Evolutionary conservation across 1,140 invertebrate genomes (phyloP).

Genomic region (Harpegnathos saltator): DNA sequence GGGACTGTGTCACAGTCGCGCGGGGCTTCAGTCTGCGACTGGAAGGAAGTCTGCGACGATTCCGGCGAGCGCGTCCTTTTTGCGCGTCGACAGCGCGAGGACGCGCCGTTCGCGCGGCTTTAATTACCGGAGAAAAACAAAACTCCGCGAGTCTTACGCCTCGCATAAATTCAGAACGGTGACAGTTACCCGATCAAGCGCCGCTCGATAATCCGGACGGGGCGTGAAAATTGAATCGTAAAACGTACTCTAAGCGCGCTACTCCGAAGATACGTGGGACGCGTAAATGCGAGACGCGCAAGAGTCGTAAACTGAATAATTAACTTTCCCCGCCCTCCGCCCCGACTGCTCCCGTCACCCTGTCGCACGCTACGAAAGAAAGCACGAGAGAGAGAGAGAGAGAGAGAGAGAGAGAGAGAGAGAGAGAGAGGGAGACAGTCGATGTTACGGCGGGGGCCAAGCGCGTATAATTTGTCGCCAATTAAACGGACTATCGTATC

Average conservation of each 20-base stretch:
- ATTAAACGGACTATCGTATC: slow-evolving; percentile 30
- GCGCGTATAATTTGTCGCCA: slow-evolving; percentile 52
- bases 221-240: slow-evolving; percentile 30
- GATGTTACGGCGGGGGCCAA: not conserved
- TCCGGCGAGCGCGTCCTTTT: not conserved
- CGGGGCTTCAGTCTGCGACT: not conserved
- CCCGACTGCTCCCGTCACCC: not conserved
- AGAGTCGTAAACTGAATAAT: slow-evolving; percentile 50
- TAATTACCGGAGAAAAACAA: slow-evolving; percentile 16
- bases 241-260: slow-evolving; percentile 17
- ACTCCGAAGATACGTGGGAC: slow-evolving; percentile 10
- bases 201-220: not conserved
- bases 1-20: too few species aligned
- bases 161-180: not conserved
- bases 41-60: slow-evolving; percentile 12
- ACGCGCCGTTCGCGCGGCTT: not conserved
- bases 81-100: not conserved
- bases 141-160: not conserved
- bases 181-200: not conserved
- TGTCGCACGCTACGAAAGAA: slow-evolving; percentile 4
- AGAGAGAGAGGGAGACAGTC: not conserved
- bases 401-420: too few species aligned
- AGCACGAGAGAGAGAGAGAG: slow-evolving; percentile 6
- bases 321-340: not conserved
- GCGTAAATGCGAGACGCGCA: slow-evolving; percentile 17